A percentile compares a stretch with the other conserved stretches of the same genome.
Conservation (phyloP, 2,888 invertebrate genomes). For the Volucella inanis region DNA sequence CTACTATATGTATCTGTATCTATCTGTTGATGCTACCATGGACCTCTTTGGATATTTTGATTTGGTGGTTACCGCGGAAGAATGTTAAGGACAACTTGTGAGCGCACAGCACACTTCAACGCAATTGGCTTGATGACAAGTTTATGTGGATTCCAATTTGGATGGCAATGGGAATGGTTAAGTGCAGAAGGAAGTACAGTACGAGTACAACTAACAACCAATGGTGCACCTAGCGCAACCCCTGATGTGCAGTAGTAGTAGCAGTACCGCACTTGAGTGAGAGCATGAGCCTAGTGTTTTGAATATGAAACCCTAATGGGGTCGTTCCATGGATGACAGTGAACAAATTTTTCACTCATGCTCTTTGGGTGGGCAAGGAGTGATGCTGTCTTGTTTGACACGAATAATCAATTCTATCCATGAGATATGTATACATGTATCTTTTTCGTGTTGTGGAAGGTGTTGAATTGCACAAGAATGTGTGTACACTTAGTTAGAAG, state of each 20-base stretch:
- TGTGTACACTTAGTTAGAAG: neutral
- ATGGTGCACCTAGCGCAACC: constrained; percentile 24
- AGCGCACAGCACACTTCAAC: constrained; percentile 45
- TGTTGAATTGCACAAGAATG: constrained; percentile 21
- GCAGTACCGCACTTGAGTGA: constrained; percentile 9
- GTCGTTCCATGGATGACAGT: constrained; percentile 55
- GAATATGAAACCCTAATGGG: constrained; percentile 59
- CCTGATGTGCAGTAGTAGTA: constrained; percentile 14
- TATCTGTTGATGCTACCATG: neutral
- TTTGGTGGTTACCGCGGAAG: constrained; percentile 26
- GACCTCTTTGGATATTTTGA: constrained; percentile 49
- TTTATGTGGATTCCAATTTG: constrained; percentile 60
- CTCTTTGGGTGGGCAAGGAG: constrained; percentile 64
- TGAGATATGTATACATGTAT: neutral
- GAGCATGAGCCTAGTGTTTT: constrained; percentile 11
- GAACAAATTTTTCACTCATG: constrained; percentile 64
- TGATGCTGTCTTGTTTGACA: constrained; percentile 67
- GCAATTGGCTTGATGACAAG: constrained; percentile 73
- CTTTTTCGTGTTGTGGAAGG: constrained; percentile 7
- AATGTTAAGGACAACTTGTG: constrained; percentile 46
- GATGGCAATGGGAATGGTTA: constrained; percentile 30
- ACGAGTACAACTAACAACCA: neutral
- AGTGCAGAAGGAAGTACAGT: constrained; percentile 27
- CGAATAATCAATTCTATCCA: constrained; percentile 54
- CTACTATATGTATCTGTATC: neutral